Base-by-base conservation (phyloP, 2,113 vertebrate genomes). In the Lates calcarifer region DNA sequence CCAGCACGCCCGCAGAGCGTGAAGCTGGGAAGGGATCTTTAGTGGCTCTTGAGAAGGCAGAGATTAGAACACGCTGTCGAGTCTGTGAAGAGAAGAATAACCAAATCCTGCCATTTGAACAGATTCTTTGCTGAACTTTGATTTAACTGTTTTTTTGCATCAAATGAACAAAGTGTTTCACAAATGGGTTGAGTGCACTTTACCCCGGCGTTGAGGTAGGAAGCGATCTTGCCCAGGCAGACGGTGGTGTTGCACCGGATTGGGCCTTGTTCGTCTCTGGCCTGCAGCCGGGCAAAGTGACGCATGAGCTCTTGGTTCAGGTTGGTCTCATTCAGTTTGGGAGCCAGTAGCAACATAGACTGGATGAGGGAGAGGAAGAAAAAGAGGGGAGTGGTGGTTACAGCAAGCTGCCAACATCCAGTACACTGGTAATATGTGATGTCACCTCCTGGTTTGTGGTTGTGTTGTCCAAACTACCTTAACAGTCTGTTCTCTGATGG, bases 171-270 rank as follows among this genome's bases (percentile, higher is more conserved):
- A 47, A 15, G 4, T 31, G n/a, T 49, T 41, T 9, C 29, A 71
- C 33, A 53, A n/a, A 8, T 8, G n/a, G 2, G 26, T 26, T 3
- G 1, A 6, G 14, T 39, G 5, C 20, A 12, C 2, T 60, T 88
- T 93, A 96, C 95, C 86, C 90, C 93, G 1, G 96, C 92, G 2
- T 95, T 97, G 91, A 98, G 96, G 92, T 96, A 97, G 88, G 96
- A 96, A 67, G 97, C 96, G 0, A 98, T 97, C 91, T 98, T 98
- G 68, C 97, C 97, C 65, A 98, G 93, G 89, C 97, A 98, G 74
- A 98, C 97, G 0, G 97, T 98, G 53, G 97, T 97, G 91, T 98
- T 98, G 89, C 97, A 98, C 28, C 97, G 96, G 83, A 98, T 98
- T 0, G 97, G 97, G 15, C 97, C 97, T 88, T 97, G 97, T 1